Conservation (phyloP, 2,113 vertebrate genomes). For the Rhea americana region DNA sequence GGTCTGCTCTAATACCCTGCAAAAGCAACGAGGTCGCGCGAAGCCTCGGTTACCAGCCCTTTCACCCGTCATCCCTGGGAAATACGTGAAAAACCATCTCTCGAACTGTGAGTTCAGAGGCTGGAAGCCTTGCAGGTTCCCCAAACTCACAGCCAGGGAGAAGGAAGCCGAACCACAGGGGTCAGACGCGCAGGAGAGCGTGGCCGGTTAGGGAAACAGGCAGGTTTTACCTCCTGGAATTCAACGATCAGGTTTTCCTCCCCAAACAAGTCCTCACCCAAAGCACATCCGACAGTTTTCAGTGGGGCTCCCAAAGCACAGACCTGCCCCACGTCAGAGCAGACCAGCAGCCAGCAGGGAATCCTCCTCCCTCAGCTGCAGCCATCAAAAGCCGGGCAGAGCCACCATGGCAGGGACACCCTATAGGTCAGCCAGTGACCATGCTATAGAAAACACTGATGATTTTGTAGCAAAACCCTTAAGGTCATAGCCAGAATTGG, state of each 20-base stretch:
- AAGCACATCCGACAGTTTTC: background rate
- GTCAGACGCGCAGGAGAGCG: background rate
- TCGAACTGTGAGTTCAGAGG: background rate
- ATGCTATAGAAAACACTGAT: background rate
- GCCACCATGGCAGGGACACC: background rate
- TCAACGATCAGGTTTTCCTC: accelerated
- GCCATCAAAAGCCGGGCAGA: background rate
- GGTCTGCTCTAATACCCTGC: accelerated
- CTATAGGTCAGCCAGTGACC: background rate
- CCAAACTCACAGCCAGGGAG: background rate
- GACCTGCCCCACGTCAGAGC: background rate
- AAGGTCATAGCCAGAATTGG: background rate
- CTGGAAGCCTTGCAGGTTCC: background rate
- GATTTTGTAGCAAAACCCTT: background rate
- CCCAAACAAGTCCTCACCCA: background rate
- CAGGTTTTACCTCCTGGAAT: background rate
- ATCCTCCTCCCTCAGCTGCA: background rate
- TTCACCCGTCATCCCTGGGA: background rate
- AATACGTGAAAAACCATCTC: background rate
- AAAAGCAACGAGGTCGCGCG: accelerated
- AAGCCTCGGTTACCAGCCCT: accelerated
- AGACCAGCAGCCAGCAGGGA: background rate
- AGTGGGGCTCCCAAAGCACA: background rate
- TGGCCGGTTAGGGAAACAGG: accelerated
- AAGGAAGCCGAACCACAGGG: accelerated